phyloP scores from a whole-genome alignment of 2,888 invertebrate species.

The Himalopsyche japonica region DNA sequence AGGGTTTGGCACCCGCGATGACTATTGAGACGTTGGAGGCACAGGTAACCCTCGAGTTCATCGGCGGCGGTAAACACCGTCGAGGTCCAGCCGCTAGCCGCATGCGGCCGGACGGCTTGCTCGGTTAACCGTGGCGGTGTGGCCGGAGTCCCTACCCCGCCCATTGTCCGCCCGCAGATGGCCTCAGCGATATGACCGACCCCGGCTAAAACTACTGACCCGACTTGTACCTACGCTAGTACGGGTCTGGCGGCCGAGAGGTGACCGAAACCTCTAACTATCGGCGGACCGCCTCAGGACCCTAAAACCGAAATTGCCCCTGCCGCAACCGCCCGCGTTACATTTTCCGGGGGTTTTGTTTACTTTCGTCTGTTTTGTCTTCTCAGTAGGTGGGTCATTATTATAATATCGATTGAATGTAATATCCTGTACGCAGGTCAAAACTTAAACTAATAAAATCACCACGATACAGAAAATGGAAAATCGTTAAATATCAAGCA shows the following conservation, averaged over 20 bases:
- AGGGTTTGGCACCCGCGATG: neutral
- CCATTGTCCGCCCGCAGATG: slow-evolving; percentile 46
- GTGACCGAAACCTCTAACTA: slow-evolving; percentile 32
- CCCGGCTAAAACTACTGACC: slow-evolving; percentile 47
- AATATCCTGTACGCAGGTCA: neutral
- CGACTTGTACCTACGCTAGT: slow-evolving; percentile 12
- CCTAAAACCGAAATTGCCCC: slow-evolving; percentile 30
- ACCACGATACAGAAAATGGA: too few relatives aligned
- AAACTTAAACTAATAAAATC: neutral
- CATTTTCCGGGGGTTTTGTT: neutral
- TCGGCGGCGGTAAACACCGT: neutral
- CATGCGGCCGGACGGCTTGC: slow-evolving; percentile 50
- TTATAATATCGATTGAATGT: neutral
- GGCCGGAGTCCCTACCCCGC: slow-evolving; percentile 45
- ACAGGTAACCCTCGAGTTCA: slow-evolving; percentile 1
- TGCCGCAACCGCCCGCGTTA: neutral
- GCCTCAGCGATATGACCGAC: slow-evolving; percentile 44
- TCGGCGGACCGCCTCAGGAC: slow-evolving; percentile 21
- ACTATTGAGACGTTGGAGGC: neutral
- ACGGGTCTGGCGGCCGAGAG: slow-evolving; percentile 15
- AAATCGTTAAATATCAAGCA: too few relatives aligned
- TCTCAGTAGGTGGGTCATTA: neutral
- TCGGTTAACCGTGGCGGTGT: slow-evolving; percentile 45
- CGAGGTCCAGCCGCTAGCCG: slow-evolving; percentile 6
- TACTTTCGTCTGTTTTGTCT: slow-evolving; percentile 5